Evolutionary conservation across 2,888 invertebrate species (phyloP).

Genomic region (Noctua pronuba): DNA sequence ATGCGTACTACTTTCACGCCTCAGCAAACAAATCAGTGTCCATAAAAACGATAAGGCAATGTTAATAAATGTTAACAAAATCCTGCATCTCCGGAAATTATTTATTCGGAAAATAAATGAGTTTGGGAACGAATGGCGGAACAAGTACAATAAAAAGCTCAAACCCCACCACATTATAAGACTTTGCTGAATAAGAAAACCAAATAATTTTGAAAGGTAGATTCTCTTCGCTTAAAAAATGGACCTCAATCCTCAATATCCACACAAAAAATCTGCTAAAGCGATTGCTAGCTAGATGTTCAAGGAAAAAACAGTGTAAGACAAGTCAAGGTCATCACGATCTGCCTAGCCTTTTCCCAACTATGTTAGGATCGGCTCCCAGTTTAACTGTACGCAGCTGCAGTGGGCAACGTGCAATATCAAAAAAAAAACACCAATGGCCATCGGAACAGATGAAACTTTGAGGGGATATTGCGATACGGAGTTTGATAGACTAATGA

Average conservation of each 20-base stretch:
- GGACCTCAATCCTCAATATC: not conserved
- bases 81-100: not conserved
- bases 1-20: conserved; percentile 30
- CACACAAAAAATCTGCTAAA: not conserved
- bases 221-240: no score
- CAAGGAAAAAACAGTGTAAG: not conserved
- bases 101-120: not conserved
- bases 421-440: not conserved
- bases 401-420: not conserved
- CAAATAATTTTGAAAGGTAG: not conserved
- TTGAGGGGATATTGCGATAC: not conserved
- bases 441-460: not conserved
- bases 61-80: not conserved
- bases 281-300: not conserved
- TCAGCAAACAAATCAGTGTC: conserved; percentile 23
- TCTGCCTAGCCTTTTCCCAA: not conserved
- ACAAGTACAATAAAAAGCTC: not conserved
- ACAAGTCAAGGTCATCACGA: not conserved
- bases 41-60: conserved; percentile 17
- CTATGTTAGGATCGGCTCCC: not conserved
- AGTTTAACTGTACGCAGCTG: no score
- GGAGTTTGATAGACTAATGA: no score
- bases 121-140: no score
- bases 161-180: not conserved
- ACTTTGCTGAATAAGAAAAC: not conserved